Evolutionary conservation across 2,113 vertebrate species (phyloP), one percentile per base, ranked within the genome.

Genomic region (Marcusenius ussheri): DNA sequence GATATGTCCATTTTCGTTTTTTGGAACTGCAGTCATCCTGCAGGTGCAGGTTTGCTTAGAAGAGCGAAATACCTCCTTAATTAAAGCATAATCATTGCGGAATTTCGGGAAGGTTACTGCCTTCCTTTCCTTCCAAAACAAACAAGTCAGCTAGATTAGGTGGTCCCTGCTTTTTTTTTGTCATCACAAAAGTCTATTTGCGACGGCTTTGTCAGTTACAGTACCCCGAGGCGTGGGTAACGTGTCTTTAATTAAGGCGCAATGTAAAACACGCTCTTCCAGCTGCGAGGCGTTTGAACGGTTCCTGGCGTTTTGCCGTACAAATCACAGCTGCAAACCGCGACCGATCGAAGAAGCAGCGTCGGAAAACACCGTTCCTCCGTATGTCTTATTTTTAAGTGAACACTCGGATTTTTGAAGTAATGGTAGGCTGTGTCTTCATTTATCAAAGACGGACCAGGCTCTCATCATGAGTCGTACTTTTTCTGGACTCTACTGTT

Each of bases 121-220:
- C 92, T 90, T 91, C 89, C 46, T 91, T 89, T 86, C 45, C 24
- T 92, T 92, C 94, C 92, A 93, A 95, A 94, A 95, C 92, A 94
- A 92, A 92, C 90, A 88, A 89, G 91, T 94, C 93, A 93, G 92
- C 91, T 91, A 93, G 92, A 93, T 94, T 95, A 95, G 95, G 94
- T 96, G 95, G 95, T 96, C 95, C 91, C 90, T 83, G 84, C 93
- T 94, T 94, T 95, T 94, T 95, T 91, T 95, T 93, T 95, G 93
- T 93, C 94, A 94, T 93, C 92, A 92, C 92, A 93, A 92, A 90
- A 89, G n/a, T 91, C 92, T 90, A 92, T 94, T 94, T 91, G 92
- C 91, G 90, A 93, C 91, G 90, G 92, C 91, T 95, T 93, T 94
- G 93, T 94, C 92, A 92, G 90, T 90, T 88, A 88, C 92, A 90